Conservation (phyloP, 64 coral and sea anemone species). For the Pocillopora damicornis region DNA sequence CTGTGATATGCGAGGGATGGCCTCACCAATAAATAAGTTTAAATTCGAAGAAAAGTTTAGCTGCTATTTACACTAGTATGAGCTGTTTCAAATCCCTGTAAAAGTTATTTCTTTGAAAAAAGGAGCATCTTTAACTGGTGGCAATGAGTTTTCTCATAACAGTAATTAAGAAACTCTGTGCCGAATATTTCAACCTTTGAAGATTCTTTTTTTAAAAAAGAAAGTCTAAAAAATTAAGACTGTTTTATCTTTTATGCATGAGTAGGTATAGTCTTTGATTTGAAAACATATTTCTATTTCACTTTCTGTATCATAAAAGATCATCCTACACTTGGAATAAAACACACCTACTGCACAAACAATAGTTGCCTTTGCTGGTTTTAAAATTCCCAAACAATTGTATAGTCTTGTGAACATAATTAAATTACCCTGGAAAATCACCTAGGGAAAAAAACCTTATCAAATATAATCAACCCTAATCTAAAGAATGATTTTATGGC, state of each 20-base stretch:
- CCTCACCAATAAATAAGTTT: constrained; percentile 42
- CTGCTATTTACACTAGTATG: constrained; percentile 27
- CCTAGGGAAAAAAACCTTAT: not conserved
- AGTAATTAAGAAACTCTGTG: not conserved
- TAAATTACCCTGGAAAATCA: constrained; percentile 5
- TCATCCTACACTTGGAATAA: not conserved
- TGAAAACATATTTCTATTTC: not conserved
- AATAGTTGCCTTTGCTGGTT: too few relatives aligned
- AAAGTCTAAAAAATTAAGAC: not conserved
- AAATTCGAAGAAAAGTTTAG: constrained; percentile 8
- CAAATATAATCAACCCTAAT: constrained; percentile 9
- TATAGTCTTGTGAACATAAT: not conserved
- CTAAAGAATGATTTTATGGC: not conserved
- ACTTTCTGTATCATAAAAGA: not conserved
- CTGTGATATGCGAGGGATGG: not conserved
- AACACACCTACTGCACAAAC: not conserved
- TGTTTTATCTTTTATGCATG: not conserved
- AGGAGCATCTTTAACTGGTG: not conserved
- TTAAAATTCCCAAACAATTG: not conserved
- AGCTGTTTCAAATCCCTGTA: not conserved
- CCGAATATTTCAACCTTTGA: not conserved
- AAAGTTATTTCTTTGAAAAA: not conserved
- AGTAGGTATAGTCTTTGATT: not conserved
- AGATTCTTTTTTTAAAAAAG: constrained; percentile 13
- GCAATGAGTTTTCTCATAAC: not conserved